Conservation (phyloP, 2,888 invertebrate species). For the Oxyteleia sp. region DNA sequence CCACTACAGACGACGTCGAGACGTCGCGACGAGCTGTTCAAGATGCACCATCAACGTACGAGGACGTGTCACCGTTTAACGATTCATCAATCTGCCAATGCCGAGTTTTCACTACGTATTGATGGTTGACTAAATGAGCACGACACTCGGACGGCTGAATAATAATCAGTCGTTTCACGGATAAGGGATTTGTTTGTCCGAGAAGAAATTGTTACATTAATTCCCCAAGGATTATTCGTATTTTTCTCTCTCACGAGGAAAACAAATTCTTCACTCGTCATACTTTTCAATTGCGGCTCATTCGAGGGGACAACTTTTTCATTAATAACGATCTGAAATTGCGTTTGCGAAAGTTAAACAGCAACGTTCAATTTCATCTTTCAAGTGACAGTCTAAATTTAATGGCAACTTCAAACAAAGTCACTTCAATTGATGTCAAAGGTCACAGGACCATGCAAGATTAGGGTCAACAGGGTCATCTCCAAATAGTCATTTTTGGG, state of each 20-base stretch:
- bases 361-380: constrained; percentile 5
- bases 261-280: not conserved
- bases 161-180: constrained; percentile 18
- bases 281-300: too few species aligned
- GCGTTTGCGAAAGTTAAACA: not conserved
- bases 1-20: constrained; percentile 17
- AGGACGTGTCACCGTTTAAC: constrained; percentile 61
- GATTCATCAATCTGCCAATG: constrained; percentile 67
- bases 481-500: too few species aligned
- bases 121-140: constrained; percentile 55
- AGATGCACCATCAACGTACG: constrained; percentile 51
- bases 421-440: constrained; percentile 14
- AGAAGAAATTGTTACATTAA: constrained; percentile 22
- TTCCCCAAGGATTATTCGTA: not conserved
- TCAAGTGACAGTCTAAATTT: constrained; percentile 43
- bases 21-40: constrained; percentile 32
- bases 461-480: constrained; percentile 8
- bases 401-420: constrained; percentile 39
- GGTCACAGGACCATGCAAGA: not conserved
- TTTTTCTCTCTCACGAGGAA: not conserved
- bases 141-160: constrained; percentile 37
- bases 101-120: constrained; percentile 53
- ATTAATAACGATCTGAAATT: not conserved
- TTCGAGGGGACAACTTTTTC: not conserved
- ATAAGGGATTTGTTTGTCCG: constrained; percentile 21